Conservation (phyloP, 92 coral and sea anemone genomes). For the Actinernus sp. region DNA sequence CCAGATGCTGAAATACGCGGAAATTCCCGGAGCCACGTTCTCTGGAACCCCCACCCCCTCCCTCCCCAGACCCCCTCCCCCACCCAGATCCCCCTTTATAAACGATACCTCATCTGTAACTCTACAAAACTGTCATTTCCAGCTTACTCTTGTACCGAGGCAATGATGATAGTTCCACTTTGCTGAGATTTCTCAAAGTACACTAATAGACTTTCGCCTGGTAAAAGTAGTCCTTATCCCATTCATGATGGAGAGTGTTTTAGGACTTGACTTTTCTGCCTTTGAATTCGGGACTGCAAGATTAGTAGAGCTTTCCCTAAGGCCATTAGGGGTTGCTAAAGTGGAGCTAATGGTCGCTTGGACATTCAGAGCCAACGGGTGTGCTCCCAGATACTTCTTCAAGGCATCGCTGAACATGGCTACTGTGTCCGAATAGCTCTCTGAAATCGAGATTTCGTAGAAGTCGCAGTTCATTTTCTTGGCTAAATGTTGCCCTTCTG, state of each 20-base stretch:
- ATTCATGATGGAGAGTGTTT: constrained; percentile 24
- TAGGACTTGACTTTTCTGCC: not conserved
- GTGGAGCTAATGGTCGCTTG: not conserved
- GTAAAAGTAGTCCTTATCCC: constrained; percentile 39
- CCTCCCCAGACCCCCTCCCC: no score
- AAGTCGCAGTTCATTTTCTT: constrained; percentile 83
- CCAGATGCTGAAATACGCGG: no score
- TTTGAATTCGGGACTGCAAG: constrained; percentile 1
- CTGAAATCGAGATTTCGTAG: constrained; percentile 92
- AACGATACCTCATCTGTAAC: no score
- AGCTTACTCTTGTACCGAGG: no score
- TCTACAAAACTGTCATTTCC: no score
- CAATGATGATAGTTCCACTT: no score
- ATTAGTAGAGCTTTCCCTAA: constrained; percentile 23
- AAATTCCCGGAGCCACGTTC: no score
- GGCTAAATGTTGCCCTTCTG: constrained; percentile 79
- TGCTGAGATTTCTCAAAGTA: not conserved
- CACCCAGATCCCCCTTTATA: no score
- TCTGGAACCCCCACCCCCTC: no score
- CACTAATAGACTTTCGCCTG: constrained; percentile 14
- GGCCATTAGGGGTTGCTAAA: not conserved
- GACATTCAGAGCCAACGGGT: constrained; percentile 19
- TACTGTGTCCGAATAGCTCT: constrained; percentile 70
- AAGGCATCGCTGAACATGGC: constrained; percentile 79
- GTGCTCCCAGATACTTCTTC: constrained; percentile 54